Base-by-base conservation (phyloP, 2,113 vertebrate genomes). In the Trochalopteron elliotii region DNA sequence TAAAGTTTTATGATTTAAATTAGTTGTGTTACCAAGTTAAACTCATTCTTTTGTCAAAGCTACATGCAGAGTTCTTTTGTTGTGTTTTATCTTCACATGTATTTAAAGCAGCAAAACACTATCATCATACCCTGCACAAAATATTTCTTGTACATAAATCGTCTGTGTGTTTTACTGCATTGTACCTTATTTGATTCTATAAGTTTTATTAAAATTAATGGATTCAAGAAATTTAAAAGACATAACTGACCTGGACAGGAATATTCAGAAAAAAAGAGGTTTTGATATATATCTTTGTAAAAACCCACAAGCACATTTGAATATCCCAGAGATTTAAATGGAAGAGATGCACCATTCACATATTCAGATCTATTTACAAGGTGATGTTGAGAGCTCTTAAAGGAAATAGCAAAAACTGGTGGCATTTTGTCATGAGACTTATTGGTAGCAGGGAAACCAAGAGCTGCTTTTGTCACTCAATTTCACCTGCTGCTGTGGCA, bases 31-130 rank as follows among this genome's bases (percentile, higher is more conserved):
- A 49, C 25, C 5, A 65, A 68, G 40, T 3, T 60, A 31, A 77
- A 72, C 50, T 56, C 5, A 53, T 57, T 75, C 13, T 75, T 21
- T 1, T 21, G 27, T 47, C 27, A 69, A 69, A 80, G 37, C 12
- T 67, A 27, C 15, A 27, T 9, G 9, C n/a, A 5, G 27, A 30
- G 3, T 0, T 49, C 3, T 77, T 72, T 22, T 2, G 1, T 13
- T 53, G 6, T 55, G 8, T 10, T 80, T 90, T 44, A 42, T 13
- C 63, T 90, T 89, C 17, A 60, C 44, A 25, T 15, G 4, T 39
- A 25, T 74, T 83, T 91, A n/a, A 74, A 83, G 13, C 10, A 81
- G 20, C 7, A 89, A 65, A 81, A 56, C 1, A n/a, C 42, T 40
- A 28, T 40, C 12, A 53, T 53, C 18, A 42, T 52, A 8, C 8